Base-by-base conservation (phyloP, 2,113 vertebrate species). In the Myiagra hebetior region DNA sequence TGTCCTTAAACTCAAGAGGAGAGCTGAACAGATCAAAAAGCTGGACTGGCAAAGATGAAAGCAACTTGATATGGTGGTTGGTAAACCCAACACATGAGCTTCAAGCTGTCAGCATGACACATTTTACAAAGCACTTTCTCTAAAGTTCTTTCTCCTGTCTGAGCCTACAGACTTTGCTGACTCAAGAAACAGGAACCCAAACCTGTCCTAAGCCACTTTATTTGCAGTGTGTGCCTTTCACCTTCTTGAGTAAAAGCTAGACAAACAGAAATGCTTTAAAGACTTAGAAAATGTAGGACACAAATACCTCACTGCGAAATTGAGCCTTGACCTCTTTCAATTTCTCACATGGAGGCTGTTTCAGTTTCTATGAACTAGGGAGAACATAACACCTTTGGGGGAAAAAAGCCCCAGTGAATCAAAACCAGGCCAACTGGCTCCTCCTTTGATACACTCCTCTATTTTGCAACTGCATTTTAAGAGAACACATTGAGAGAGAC, bases 401-500 rank as follows among this genome's bases (percentile, higher is more conserved):
- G 8, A 1, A 24, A 23, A 33, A 56, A 44, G 1, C 0, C 1
- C 15, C 24, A 46, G 55, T 13, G 16, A 84, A 64, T 7, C 50
- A 70, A 84, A 52, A 79, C 0, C 41, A 89, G 84, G 73, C 75
- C 39, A 95, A 81, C 16, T 17, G n/a, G 27, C 24, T 87, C 15
- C 44, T 70, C 60, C 39, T 89, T 75, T 68, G 77, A 65, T 16
- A 33, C 88, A 62, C 22, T 35, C 63, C 15, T 80, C 56, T 60
- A 59, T n/a, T 89, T 50, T 56, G 30, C 57, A 88, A 85, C 14
- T 49, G 46, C 20, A 35, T 76, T 95, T 85, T 74, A 91, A 78
- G 10, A 75, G 76, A 84, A 83, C 17, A 60, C 20, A 63, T 13
- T 37, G 41, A 94, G 73, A 88, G 7, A 72, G 57, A 91, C 7